These are phyloP conservation scores for Myrmophylax atrothorax DNA, from an alignment of 2,113 vertebrate species.

Conservation along the genomic window DNA sequence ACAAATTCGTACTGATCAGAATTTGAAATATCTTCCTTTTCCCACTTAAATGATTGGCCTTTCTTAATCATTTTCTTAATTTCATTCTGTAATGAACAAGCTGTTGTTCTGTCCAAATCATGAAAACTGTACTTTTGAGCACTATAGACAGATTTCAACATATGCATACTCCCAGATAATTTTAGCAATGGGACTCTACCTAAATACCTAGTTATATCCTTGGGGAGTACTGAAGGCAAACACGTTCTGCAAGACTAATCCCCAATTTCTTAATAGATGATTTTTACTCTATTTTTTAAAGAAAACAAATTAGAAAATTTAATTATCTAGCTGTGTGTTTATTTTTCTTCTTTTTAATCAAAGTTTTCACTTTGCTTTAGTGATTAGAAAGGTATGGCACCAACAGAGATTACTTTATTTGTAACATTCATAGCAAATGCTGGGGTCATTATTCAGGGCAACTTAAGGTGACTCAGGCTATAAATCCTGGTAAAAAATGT, in stretches of 20 bases:
- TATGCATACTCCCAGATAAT: background rate
- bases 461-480: background rate
- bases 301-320: fast-evolving
- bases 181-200: background rate
- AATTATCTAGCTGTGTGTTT: background rate
- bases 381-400: background rate
- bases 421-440: background rate
- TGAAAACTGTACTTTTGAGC: background rate
- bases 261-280: background rate
- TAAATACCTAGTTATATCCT: background rate
- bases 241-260: background rate
- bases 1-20: background rate
- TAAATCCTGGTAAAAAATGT: background rate
- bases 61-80: background rate
- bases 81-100: background rate
- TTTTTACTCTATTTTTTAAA: background rate
- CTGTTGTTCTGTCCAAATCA: background rate
- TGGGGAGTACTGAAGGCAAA: background rate
- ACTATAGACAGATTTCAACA: background rate
- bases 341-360: background rate
- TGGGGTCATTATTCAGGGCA: background rate
- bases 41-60: background rate
- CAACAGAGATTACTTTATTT: background rate
- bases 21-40: background rate
- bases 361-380: background rate